A percentile compares a stretch with the other conserved stretches of the same genome.
These are phyloP conservation scores for Amniataba percoides DNA, from an alignment of 2,797 vertebrate genomes.

Conservation along the genomic window DNA sequence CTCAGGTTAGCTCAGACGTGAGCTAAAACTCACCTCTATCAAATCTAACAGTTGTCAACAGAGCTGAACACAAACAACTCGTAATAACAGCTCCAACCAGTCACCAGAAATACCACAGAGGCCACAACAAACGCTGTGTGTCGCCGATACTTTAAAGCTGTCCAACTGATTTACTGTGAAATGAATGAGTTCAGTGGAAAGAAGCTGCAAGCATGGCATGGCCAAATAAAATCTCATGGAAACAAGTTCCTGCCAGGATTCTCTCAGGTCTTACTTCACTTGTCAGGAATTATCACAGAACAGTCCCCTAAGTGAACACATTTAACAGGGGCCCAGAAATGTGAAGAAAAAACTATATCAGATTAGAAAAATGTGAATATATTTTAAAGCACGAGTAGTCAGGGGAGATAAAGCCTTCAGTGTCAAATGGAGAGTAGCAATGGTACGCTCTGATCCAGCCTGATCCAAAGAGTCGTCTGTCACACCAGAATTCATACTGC, in stretches of 20 bases:
- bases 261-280: constrained; percentile 49
- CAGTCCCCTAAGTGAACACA: constrained; percentile 29
- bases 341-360: background rate
- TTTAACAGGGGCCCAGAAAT: background rate
- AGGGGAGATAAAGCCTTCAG: background rate
- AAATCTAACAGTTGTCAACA: constrained; percentile 47
- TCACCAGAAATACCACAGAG: constrained; percentile 24
- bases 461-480: constrained; percentile 33
- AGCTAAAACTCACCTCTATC: constrained; percentile 33
- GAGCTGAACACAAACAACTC: constrained; percentile 41
- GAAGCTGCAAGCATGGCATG: constrained; percentile 18
- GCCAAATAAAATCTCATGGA: constrained; percentile 49
- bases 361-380: background rate
- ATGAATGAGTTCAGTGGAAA: constrained; percentile 42
- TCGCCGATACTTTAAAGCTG: constrained; percentile 13
- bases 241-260: constrained; percentile 37
- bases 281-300: constrained; percentile 42
- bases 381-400: background rate
- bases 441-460: constrained; percentile 29
- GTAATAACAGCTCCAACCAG: constrained; percentile 41
- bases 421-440: constrained; percentile 6
- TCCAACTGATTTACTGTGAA: constrained; percentile 37
- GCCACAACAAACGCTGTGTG: constrained; percentile 4
- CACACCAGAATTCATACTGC: constrained; percentile 34
- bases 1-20: background rate